Conservation (phyloP, 2,113 vertebrate genomes). For the Raja brachyura region DNA sequence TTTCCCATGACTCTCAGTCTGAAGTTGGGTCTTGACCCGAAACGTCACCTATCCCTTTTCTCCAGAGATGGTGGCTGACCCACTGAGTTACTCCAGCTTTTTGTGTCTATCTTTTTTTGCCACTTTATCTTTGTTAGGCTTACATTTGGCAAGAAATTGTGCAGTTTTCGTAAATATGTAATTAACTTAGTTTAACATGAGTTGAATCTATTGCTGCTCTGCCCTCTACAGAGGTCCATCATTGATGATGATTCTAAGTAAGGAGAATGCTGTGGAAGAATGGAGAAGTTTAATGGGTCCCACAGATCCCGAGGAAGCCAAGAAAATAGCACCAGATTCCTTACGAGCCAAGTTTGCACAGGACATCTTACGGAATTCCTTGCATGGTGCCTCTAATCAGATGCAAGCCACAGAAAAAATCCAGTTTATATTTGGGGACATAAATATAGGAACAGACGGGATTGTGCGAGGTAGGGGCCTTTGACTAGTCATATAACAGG, state of each 20-base stretch:
- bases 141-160: neutral
- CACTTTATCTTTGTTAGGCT: neutral
- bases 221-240: slow-evolving; percentile 60
- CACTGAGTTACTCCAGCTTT: no score
- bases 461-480: slow-evolving; percentile 6
- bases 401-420: slow-evolving; percentile 55
- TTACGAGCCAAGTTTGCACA: slow-evolving; percentile 66
- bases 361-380: slow-evolving; percentile 60
- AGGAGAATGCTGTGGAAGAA: slow-evolving; percentile 68
- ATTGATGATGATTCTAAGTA: slow-evolving; percentile 62
- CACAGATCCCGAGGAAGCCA: slow-evolving; percentile 62
- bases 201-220: neutral
- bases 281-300: slow-evolving; percentile 75
- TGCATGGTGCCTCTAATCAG: slow-evolving; percentile 64
- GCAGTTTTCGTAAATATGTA: neutral
- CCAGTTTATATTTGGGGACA: slow-evolving; percentile 58
- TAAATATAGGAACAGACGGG: slow-evolving; percentile 34
- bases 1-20: no score
- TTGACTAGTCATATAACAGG: neutral
- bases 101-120: no score
- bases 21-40: no score
- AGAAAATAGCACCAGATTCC: slow-evolving; percentile 54
- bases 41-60: no score
- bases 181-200: neutral
- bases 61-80: no score